Conservation (phyloP, 1,140 invertebrate genomes). For the Drosophila repletoides region DNA sequence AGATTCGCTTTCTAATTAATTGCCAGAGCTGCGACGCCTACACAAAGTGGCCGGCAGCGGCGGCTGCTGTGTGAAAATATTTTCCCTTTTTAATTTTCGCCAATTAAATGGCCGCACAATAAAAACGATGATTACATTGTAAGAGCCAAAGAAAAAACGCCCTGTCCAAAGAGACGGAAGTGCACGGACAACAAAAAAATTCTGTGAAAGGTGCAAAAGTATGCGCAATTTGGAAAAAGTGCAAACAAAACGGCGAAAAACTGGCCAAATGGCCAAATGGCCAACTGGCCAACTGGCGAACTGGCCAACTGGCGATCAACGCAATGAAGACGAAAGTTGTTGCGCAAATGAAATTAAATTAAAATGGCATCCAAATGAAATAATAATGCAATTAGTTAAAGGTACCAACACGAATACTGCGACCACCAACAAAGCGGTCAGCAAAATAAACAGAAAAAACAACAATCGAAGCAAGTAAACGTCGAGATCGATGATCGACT, state of each 20-base stretch:
- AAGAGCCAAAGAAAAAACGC: conserved; percentile 17
- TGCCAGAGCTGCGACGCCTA: conserved; percentile 61
- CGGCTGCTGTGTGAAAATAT: conserved; percentile 36
- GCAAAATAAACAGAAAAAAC: not conserved
- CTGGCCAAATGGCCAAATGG: conserved; percentile 16
- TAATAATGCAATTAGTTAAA: conserved; percentile 72
- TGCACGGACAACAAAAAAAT: conserved; percentile 41
- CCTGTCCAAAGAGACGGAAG: conserved; percentile 49
- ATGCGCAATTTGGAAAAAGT: conserved; percentile 36
- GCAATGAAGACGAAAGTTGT: conserved; percentile 78
- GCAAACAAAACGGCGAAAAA: conserved; percentile 39
- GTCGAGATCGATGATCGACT: too few species aligned
- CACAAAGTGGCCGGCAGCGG: conserved; percentile 43
- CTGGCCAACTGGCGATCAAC: conserved; percentile 14
- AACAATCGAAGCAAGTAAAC: not conserved
- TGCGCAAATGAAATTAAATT: conserved; percentile 73
- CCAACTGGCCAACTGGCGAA: conserved; percentile 7
- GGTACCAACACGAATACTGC: too few species aligned
- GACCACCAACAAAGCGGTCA: conserved; percentile 26
- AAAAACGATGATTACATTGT: conserved; percentile 51
- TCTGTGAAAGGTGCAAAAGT: conserved; percentile 76
- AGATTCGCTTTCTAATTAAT: conserved; percentile 79
- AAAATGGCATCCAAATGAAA: conserved; percentile 73
- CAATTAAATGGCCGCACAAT: conserved; percentile 67
- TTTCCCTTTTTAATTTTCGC: conserved; percentile 80